Evolutionary conservation across 2,888 invertebrate species (phyloP), one percentile per base, ranked within the genome.

Genomic region (Chrysotoxum bicinctum): DNA sequence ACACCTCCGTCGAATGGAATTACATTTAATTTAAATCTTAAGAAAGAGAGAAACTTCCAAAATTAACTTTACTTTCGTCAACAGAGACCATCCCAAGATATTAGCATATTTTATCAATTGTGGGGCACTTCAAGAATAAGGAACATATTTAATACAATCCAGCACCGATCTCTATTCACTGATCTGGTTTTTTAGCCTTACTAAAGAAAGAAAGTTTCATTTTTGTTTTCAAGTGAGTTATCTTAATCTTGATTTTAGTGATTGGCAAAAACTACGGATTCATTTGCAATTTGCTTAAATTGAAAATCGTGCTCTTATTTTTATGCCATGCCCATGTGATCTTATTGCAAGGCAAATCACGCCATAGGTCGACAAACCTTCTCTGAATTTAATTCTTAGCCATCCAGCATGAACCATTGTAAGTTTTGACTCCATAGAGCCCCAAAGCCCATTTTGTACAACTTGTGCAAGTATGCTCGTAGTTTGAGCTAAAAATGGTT

Each of bases 331-430:
- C 7, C 14, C 9, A 35, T 21, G 37, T 19, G 9, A 56, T 45
- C 19, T 26, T 45, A 6, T 19, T 45, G 48, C 8, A 35, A 50
- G 5, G 60, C 54, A 32, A 78, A 60, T 73, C 73, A 82, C 68
- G 77, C 69, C 74, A 74, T 64, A 74, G 83, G 78, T 83, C 69
- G 74, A 69, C 60, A 62, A 83, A 83, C 83, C 68, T 2, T 62
- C 30, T 40, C 26, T 50, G 64, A 21, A 70, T 72, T 60, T 64
- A 54, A 77, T 70, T 81, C 75, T 50, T 35, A 62, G 74, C 73
- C 68, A 74, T 68, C 68, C 60, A 72, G 9, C 7, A 73, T 66
- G 72, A 73, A 60, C 64, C 37, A 62, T 26, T 16, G 16, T 14
- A 23, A 60, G 37, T 40, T 26, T n/a, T n/a, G 8, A 50, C 19